These are phyloP conservation scores for Drosophila robusta DNA, from an alignment of 2,888 invertebrate genomes.

Conservation along the genomic window DNA sequence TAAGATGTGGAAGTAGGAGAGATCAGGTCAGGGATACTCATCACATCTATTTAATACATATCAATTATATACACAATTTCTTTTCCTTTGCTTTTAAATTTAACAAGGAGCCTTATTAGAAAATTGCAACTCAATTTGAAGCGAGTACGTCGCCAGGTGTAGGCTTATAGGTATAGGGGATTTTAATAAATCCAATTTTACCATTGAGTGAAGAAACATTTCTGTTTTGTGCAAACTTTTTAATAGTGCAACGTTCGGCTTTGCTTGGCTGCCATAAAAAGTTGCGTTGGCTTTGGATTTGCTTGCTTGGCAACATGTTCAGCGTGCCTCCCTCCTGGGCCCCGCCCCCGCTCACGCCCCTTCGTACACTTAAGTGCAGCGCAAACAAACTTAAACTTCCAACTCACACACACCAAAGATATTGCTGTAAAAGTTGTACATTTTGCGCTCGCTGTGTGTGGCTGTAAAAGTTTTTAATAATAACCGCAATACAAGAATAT, in stretches of 20 bases:
- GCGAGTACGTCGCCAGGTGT: background rate
- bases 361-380: slow-evolving; percentile 66
- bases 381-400: slow-evolving; percentile 69
- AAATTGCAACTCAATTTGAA: slow-evolving; percentile 14
- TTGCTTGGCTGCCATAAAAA: slow-evolving; percentile 69
- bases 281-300: slow-evolving; percentile 29
- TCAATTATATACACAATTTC: no score
- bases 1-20: background rate
- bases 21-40: background rate
- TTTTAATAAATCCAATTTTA: slow-evolving; percentile 71
- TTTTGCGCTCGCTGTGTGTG: slow-evolving; percentile 51
- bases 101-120: slow-evolving; percentile 1
- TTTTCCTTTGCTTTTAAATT: background rate
- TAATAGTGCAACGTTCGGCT: slow-evolving; percentile 71
- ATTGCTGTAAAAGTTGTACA: slow-evolving; percentile 70
- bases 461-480: slow-evolving; percentile 80
- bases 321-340: background rate
- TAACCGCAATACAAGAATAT: slow-evolving; percentile 82
- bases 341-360: background rate
- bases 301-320: slow-evolving; percentile 24
- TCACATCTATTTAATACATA: no score
- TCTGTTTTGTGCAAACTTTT: slow-evolving; percentile 60
- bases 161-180: background rate
- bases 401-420: slow-evolving; percentile 52
- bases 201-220: slow-evolving; percentile 58